These are phyloP conservation scores for Thalassoma bifasciatum DNA, from an alignment of 2,113 vertebrate genomes.

Conservation along the genomic window DNA sequence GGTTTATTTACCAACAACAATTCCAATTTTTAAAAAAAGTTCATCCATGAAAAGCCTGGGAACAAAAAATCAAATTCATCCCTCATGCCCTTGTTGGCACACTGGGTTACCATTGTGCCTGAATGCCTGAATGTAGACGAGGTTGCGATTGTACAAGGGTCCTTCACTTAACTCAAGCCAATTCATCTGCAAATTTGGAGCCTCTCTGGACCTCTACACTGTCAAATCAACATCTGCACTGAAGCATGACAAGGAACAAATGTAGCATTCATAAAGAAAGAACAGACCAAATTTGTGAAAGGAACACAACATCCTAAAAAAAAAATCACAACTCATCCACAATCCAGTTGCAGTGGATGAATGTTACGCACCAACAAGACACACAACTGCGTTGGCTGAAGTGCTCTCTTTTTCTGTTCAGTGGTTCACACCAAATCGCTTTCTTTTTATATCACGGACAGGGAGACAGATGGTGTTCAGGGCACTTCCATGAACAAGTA, in stretches of 20 bases:
- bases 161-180: slow-evolving; percentile 14
- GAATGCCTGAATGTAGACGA: slow-evolving; percentile 25
- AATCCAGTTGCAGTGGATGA: slow-evolving; percentile 20
- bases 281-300: slow-evolving; percentile 11
- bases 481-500: slow-evolving; percentile 30
- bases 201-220: slow-evolving; percentile 10
- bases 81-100: slow-evolving; percentile 31
- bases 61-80: slow-evolving; percentile 1
- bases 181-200: slow-evolving; percentile 32
- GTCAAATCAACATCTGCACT: slow-evolving; percentile 32
- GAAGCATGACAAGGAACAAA: slow-evolving; percentile 33
- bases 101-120: slow-evolving; percentile 9
- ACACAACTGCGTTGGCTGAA: slow-evolving; percentile 8
- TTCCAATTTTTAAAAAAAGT: slow-evolving; percentile 6
- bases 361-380: slow-evolving; percentile 24
- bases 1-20: background rate
- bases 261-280: slow-evolving; percentile 33
- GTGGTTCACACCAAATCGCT: slow-evolving; percentile 9
- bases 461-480: slow-evolving; percentile 45
- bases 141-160: slow-evolving; percentile 23
- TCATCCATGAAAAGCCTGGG: background rate
- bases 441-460: slow-evolving; percentile 28
- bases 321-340: slow-evolving; percentile 11
- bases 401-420: slow-evolving; percentile 19
- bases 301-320: background rate